Percentiles rank a stretch among this genome's conserved stretches.
Conservation (phyloP, 2,113 vertebrate species). For the Puma concolor region DNA sequence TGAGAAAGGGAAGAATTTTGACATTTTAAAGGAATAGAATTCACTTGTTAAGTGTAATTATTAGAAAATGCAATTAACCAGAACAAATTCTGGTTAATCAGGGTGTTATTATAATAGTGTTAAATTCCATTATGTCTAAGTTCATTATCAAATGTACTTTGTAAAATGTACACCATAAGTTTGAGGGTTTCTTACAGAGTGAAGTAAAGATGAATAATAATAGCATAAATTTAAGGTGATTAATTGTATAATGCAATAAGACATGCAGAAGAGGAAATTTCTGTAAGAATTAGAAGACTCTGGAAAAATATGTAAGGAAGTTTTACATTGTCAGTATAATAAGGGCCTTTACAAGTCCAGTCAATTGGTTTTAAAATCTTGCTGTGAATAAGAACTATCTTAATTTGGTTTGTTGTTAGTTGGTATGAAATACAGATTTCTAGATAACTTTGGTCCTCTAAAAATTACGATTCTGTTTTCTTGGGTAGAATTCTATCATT, state of each 20-base stretch:
- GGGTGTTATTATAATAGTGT: slow-evolving; percentile 29
- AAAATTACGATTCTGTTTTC: not conserved
- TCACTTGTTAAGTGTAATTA: slow-evolving; percentile 59
- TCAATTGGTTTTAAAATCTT: not conserved
- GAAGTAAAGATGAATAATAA: not conserved
- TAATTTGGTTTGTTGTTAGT: not conserved
- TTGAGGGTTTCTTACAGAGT: not conserved
- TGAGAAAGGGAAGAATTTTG: slow-evolving; percentile 49
- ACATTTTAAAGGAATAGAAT: slow-evolving; percentile 47
- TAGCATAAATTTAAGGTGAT: not conserved
- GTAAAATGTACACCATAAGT: not conserved
- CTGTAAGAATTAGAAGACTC: not conserved
- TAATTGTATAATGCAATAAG: not conserved
- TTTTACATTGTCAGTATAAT: not conserved
- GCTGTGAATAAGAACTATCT: not conserved
- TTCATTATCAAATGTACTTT: not conserved
- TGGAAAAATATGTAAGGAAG: not conserved
- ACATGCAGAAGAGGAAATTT: not conserved
- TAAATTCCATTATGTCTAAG: slow-evolving; percentile 45
- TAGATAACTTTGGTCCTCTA: not conserved
- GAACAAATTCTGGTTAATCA: slow-evolving; percentile 66
- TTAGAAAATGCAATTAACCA: slow-evolving; percentile 59
- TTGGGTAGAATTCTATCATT: not conserved
- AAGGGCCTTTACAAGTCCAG: not conserved
- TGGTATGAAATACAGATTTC: not conserved